Conservation (phyloP, 2,888 invertebrate species). For the Rhorus exstirpatorius region DNA sequence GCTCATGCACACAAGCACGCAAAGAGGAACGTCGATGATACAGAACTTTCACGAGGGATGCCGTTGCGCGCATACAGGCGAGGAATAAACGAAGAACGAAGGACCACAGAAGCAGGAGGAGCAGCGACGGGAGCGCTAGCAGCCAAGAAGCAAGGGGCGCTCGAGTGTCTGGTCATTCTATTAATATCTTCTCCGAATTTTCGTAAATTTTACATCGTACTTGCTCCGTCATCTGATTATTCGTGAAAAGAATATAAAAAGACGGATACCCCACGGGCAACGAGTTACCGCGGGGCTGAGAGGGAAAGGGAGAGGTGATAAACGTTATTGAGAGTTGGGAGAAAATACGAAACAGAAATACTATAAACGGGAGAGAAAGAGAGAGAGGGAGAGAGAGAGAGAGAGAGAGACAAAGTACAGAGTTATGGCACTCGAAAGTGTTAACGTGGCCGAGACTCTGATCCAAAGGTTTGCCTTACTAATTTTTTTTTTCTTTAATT, state of each 20-base stretch:
- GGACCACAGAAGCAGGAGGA: slow-evolving; percentile 60
- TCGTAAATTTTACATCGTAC: slow-evolving; percentile 63
- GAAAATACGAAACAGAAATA: slow-evolving; percentile 42
- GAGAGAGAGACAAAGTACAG: slow-evolving; percentile 59
- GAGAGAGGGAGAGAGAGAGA: slow-evolving; percentile 65
- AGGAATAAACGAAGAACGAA: slow-evolving; percentile 62
- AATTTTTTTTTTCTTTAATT: slow-evolving; percentile 80
- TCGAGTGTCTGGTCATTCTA: slow-evolving; percentile 72
- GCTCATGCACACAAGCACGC: background rate
- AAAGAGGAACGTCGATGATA: slow-evolving; percentile 26
- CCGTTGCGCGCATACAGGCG: slow-evolving; percentile 29
- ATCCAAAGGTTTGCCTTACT: slow-evolving; percentile 85
- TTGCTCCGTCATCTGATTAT: slow-evolving; percentile 58
- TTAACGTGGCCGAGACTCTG: slow-evolving; percentile 85
- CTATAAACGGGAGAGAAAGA: slow-evolving; percentile 48
- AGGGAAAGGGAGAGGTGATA: slow-evolving; percentile 66
- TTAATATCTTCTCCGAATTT: slow-evolving; percentile 59
- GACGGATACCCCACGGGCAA: slow-evolving; percentile 42
- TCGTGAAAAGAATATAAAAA: slow-evolving; percentile 67
- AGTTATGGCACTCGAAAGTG: slow-evolving; percentile 86
- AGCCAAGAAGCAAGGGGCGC: slow-evolving; percentile 65
- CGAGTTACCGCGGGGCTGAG: slow-evolving; percentile 55
- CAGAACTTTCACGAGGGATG: slow-evolving; percentile 26
- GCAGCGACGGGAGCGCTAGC: slow-evolving; percentile 44
- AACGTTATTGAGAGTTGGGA: slow-evolving; percentile 54